Evolutionary conservation across 2,888 invertebrate genomes (phyloP).

Genomic region (Steinernema hermaphroditum): DNA sequence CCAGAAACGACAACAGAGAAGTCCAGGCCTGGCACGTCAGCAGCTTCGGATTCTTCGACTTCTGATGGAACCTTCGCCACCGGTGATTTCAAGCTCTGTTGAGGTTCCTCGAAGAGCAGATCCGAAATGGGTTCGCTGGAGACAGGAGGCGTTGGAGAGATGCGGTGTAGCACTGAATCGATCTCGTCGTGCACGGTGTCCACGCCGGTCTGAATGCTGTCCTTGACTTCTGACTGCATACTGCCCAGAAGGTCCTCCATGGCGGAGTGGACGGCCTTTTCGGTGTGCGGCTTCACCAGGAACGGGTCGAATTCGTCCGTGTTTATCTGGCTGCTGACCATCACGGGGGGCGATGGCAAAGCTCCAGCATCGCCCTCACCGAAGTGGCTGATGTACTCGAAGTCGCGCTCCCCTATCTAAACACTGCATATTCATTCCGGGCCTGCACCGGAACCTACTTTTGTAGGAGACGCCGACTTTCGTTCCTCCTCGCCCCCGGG

Average conservation of each 20-base stretch:
- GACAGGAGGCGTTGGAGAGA: neutral
- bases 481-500: neutral
- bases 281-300: neutral
- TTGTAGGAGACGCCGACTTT: neutral
- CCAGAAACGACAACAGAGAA: neutral
- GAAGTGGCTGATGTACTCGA: constrained; percentile 6
- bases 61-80: too few species aligned
- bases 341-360: neutral
- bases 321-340: constrained; percentile 27
- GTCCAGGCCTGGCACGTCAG: neutral
- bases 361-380: neutral
- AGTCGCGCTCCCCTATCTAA: neutral
- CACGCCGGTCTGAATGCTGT: constrained; percentile 20
- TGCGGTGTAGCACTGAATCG: constrained; percentile 7
- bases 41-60: neutral
- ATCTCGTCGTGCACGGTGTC: constrained; percentile 7
- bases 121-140: neutral
- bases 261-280: neutral
- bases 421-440: neutral
- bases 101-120: neutral
- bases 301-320: constrained; percentile 27
- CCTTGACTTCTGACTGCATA: constrained; percentile 10
- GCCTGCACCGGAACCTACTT: neutral
- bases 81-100: too few species aligned
- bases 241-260: neutral